Conservation (phyloP, 2,888 invertebrate genomes). For the Hypomecis punctinalis region DNA sequence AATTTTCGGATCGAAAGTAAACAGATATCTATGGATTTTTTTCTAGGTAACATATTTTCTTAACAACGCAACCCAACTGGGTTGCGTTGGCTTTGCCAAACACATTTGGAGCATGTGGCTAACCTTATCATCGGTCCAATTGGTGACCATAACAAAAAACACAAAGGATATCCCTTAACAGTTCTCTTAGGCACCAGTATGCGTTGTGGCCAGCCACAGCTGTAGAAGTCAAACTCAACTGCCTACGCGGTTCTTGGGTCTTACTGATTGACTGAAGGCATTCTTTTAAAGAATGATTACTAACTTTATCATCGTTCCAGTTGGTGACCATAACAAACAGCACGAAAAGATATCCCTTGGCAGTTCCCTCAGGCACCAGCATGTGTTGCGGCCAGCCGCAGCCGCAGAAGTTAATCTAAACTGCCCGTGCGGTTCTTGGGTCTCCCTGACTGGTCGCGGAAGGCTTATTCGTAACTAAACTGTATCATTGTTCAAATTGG, state of each 20-base stretch:
- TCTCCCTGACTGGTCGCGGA: too few relatives aligned
- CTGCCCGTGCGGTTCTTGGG: constrained; percentile 75
- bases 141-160: constrained; percentile 91
- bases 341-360: constrained; percentile 87
- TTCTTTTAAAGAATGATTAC: too few relatives aligned
- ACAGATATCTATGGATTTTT: too few relatives aligned
- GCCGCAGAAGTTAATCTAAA: constrained; percentile 92
- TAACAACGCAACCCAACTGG: too few relatives aligned
- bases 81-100: too few relatives aligned
- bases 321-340: constrained; percentile 92
- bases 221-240: constrained; percentile 91
- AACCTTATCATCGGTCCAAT: constrained; percentile 88
- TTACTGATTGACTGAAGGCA: too few relatives aligned
- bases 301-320: constrained; percentile 83
- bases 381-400: constrained; percentile 96
- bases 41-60: too few relatives aligned
- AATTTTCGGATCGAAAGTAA: too few relatives aligned
- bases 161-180: constrained; percentile 86
- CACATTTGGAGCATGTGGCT: too few relatives aligned
- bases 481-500: too few relatives aligned
- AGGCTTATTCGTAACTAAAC: too few relatives aligned
- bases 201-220: constrained; percentile 95
- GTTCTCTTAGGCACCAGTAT: constrained; percentile 91
- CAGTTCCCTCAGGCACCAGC: constrained; percentile 89
- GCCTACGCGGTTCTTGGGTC: constrained; percentile 77